A percentile compares a stretch with the other conserved stretches of the same genome.
phyloP scores from a whole-genome alignment of 2,888 invertebrate species.

The Amphipoea lucens region DNA sequence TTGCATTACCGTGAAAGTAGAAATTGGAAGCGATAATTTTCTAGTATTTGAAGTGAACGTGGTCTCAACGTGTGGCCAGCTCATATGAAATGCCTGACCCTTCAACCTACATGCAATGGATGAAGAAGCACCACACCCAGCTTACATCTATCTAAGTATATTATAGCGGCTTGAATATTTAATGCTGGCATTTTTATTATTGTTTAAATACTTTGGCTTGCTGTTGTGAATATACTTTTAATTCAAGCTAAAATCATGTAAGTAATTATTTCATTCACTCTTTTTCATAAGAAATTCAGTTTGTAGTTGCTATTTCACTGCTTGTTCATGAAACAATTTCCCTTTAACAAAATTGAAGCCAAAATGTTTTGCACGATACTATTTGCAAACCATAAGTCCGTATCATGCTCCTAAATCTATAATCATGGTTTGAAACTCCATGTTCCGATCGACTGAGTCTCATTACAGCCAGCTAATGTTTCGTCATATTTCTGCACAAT shows the following conservation, averaged over 20 bases:
- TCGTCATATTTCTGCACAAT: conserved; percentile 62
- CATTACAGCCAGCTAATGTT: conserved; percentile 59
- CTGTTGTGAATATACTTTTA: background rate
- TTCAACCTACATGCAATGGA: conserved; percentile 68
- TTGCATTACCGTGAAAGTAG: conserved; percentile 75
- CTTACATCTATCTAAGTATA: conserved; percentile 52
- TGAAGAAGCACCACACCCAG: conserved; percentile 54
- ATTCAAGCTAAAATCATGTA: background rate
- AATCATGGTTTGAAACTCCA: conserved; percentile 58
- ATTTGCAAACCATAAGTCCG: conserved; percentile 47
- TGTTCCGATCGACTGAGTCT: conserved; percentile 54
- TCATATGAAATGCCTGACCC: conserved; percentile 69
- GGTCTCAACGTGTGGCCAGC: conserved; percentile 69
- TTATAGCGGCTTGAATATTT: conserved; percentile 18
- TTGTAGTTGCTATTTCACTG: background rate
- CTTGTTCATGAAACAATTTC: background rate
- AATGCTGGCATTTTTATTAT: conserved; percentile 6
- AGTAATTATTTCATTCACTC: background rate
- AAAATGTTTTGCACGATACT: conserved; percentile 2
- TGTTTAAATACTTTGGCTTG: background rate
- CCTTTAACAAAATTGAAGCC: conserved; percentile 4
- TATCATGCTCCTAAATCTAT: conserved; percentile 59
- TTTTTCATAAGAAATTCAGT: background rate
- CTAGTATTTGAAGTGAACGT: conserved; percentile 67
- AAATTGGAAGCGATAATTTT: conserved; percentile 73